Conservation (phyloP, 2,797 vertebrate species). For the Bucorvus abyssinicus region DNA sequence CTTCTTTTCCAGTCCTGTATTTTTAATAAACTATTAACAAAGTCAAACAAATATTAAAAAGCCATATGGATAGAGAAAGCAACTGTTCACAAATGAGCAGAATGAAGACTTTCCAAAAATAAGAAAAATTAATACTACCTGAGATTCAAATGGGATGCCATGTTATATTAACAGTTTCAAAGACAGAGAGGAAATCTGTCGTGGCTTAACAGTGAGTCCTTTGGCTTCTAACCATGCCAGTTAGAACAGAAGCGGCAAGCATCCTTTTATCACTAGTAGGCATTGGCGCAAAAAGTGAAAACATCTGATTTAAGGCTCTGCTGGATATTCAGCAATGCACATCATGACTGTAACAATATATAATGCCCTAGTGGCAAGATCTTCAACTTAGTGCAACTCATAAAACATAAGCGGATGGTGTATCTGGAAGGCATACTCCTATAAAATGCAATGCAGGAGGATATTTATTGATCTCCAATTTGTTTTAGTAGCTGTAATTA, state of each 20-base stretch:
- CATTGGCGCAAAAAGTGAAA: background rate
- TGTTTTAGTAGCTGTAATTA: background rate
- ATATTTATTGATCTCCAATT: constrained; percentile 37
- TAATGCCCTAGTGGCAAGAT: background rate
- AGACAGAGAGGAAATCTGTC: background rate
- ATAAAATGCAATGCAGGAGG: background rate
- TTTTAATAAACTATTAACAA: background rate
- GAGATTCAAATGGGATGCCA: background rate
- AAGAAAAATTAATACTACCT: background rate
- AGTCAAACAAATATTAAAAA: background rate
- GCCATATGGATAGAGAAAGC: background rate
- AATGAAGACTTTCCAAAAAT: background rate
- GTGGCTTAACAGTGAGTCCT: background rate
- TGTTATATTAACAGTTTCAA: background rate
- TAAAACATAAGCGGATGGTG: background rate
- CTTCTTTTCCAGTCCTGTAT: background rate
- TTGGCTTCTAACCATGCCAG: background rate
- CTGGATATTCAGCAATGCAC: background rate
- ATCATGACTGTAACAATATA: background rate
- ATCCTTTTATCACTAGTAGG: background rate
- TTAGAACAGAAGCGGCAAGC: constrained; percentile 10
- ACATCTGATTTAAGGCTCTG: background rate
- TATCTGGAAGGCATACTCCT: background rate
- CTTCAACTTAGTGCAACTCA: background rate
- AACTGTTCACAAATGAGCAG: background rate